phyloP scores from a whole-genome alignment of 2,888 invertebrate species.

The Anoplius nigerrimus region DNA sequence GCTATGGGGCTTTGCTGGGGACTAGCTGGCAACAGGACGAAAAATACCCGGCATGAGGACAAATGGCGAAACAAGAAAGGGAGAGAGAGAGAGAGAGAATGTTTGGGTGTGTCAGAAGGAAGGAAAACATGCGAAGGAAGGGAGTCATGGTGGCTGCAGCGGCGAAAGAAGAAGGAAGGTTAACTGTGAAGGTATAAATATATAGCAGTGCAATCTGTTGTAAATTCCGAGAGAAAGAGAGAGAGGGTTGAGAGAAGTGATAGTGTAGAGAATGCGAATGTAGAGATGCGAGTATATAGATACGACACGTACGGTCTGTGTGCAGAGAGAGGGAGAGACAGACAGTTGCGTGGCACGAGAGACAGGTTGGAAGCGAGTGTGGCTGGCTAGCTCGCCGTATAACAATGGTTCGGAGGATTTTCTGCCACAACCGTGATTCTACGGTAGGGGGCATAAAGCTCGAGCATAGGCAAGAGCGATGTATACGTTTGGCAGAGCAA shows the following conservation, averaged over 20 bases:
- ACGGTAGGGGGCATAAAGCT: slow-evolving; percentile 22
- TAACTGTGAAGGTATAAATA: too few relatives aligned
- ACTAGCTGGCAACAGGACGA: slow-evolving; percentile 27
- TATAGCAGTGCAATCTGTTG: too few relatives aligned
- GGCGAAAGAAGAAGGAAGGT: too few relatives aligned
- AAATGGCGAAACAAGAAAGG: slow-evolving; percentile 44
- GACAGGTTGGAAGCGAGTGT: slow-evolving; percentile 37
- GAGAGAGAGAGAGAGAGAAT: slow-evolving; percentile 24
- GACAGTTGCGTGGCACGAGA: neutral
- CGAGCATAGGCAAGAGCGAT: neutral
- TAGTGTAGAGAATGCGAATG: slow-evolving; percentile 2
- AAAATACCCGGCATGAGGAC: slow-evolving; percentile 46
- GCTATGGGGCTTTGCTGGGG: slow-evolving; percentile 7
- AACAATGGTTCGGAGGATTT: slow-evolving; percentile 45
- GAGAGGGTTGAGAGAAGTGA: slow-evolving; percentile 1
- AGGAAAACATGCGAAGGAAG: slow-evolving; percentile 29
- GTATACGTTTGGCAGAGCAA: too few relatives aligned
- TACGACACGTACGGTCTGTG: neutral
- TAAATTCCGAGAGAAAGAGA: slow-evolving; percentile 11
- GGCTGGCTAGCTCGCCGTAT: slow-evolving; percentile 35
- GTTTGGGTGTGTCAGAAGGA: slow-evolving; percentile 10
- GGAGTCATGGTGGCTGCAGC: neutral
- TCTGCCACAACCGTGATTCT: slow-evolving; percentile 19
- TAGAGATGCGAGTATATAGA: neutral
- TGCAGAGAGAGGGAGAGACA: neutral